Evolutionary conservation across 2,797 vertebrate species (phyloP).

Genomic region (Bucorvus abyssinicus): DNA sequence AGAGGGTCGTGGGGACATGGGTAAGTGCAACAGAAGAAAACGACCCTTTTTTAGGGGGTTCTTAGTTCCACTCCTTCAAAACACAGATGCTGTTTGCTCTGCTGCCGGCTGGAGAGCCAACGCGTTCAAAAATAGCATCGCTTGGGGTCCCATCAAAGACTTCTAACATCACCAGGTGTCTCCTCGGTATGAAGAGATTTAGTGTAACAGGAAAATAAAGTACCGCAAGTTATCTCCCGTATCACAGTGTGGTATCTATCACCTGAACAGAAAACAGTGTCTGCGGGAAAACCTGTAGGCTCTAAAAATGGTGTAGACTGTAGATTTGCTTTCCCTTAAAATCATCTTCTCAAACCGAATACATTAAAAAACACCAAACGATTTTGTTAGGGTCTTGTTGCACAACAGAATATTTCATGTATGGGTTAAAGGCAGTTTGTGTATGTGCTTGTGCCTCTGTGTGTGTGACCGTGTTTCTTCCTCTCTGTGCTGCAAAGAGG

Average conservation of each 20-base stretch:
- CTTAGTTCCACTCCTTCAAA: neutral
- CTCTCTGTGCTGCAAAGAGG: neutral
- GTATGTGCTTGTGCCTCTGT: neutral
- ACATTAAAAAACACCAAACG: too few species aligned
- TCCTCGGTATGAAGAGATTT: neutral
- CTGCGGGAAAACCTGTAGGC: neutral
- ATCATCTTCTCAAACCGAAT: neutral
- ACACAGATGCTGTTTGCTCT: neutral
- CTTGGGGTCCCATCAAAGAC: neutral
- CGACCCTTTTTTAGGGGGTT: neutral
- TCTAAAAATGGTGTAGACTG: neutral
- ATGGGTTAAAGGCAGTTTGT: accelerated
- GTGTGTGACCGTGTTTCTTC: accelerated
- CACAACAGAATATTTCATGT: accelerated
- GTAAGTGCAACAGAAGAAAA: neutral
- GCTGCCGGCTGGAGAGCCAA: neutral
- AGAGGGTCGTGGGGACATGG: too few species aligned
- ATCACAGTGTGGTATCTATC: neutral
- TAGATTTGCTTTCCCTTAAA: neutral
- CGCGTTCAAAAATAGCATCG: neutral
- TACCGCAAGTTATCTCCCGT: neutral
- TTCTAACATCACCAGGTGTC: neutral
- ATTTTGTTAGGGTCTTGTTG: neutral
- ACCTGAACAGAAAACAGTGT: neutral
- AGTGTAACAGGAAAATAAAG: constrained; percentile 1